These are phyloP conservation scores for Atrina japonica DNA, from an alignment of 2,888 invertebrate species.

Conservation along the genomic window DNA sequence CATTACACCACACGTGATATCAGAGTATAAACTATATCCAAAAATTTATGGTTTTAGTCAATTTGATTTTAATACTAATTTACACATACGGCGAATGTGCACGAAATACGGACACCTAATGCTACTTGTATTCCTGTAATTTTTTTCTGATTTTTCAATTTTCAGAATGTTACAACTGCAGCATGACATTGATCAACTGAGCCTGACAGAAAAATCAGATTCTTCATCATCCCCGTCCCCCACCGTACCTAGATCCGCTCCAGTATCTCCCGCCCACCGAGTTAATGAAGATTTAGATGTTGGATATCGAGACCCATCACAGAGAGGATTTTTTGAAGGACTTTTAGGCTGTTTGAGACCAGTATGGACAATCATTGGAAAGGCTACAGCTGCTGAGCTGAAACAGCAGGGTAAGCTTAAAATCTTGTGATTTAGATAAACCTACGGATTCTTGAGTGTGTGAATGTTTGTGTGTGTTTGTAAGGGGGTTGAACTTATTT, in stretches of 20 bases:
- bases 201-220: conserved; percentile 68
- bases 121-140: background rate
- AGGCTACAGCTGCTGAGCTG: conserved; percentile 82
- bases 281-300: conserved; percentile 72
- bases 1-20: no score
- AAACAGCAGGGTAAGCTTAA: conserved; percentile 71
- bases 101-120: no score
- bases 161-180: conserved; percentile 79
- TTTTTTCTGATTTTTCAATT: conserved; percentile 15
- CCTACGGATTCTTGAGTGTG: conserved; percentile 1
- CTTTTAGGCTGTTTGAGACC: conserved; percentile 94
- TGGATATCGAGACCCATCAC: conserved; percentile 66
- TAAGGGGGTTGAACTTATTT: no score
- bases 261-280: conserved; percentile 72
- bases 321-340: conserved; percentile 83
- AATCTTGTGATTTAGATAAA: conserved; percentile 1
- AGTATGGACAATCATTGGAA: conserved; percentile 92
- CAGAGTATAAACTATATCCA: no score
- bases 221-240: conserved; percentile 68
- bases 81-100: no score
- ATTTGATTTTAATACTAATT: no score
- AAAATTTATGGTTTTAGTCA: no score
- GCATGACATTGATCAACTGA: conserved; percentile 74
- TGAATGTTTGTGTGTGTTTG: background rate
- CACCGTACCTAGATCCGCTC: conserved; percentile 74